A percentile compares a stretch with the other conserved stretches of the same genome.
Conservation (phyloP, 37 sponge, comb jelly and placozoan genomes). For the Hexactinellida sp. region DNA sequence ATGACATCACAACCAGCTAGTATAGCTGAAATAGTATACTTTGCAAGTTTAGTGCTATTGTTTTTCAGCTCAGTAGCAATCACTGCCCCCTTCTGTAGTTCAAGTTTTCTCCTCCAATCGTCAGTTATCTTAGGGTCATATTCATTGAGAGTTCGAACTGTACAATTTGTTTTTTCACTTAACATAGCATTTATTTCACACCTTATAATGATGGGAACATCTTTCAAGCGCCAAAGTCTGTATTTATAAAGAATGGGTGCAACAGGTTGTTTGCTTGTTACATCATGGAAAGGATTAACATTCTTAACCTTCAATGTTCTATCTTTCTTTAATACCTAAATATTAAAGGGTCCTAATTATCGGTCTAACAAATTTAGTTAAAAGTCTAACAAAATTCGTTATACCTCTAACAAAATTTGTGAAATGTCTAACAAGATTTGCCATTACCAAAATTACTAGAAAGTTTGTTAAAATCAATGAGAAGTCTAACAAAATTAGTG, state of each 20-base stretch:
- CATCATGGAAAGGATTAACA: neutral
- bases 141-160: neutral
- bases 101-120: slow-evolving; percentile 92
- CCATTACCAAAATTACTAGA: too few relatives aligned
- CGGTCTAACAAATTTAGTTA: too few relatives aligned
- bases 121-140: slow-evolving; percentile 20
- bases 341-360: too few relatives aligned
- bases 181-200: neutral
- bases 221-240: neutral
- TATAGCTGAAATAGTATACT: slow-evolving; percentile 77
- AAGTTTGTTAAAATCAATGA: too few relatives aligned
- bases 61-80: slow-evolving; percentile 97
- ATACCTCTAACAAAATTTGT: too few relatives aligned
- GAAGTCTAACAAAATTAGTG: too few relatives aligned
- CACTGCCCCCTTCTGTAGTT: slow-evolving; percentile 87
- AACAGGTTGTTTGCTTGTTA: neutral
- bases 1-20: slow-evolving; percentile 79
- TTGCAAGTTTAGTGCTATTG: slow-evolving; percentile 89
- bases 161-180: neutral
- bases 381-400: too few relatives aligned
- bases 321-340: slow-evolving; percentile 11
- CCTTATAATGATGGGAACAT: neutral
- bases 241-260: neutral
- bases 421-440: too few relatives aligned
- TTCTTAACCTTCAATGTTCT: neutral